Percentiles rank a stretch among this genome's conserved stretches.
phyloP scores from a whole-genome alignment of 2,113 vertebrate species.

The Corythornis cristatus region DNA sequence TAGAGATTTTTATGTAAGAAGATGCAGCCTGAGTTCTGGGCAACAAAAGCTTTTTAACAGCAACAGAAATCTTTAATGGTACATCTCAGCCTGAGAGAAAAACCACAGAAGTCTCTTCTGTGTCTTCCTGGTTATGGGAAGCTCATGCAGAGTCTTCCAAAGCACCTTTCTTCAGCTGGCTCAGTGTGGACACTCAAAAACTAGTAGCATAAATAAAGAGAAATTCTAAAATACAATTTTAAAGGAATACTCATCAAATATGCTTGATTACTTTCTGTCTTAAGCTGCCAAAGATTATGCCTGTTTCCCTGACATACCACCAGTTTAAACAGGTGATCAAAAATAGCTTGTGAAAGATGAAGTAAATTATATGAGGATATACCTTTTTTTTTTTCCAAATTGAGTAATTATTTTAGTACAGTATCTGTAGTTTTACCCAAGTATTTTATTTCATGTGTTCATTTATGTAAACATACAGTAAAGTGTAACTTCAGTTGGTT shows the following conservation, averaged over 20 bases:
- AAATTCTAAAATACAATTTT: neutral
- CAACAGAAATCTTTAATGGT: neutral
- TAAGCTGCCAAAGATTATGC: neutral
- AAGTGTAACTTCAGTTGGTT: neutral
- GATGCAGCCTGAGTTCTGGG: neutral
- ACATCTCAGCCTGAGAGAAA: neutral
- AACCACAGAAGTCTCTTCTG: neutral
- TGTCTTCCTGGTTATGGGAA: neutral
- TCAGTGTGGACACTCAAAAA: neutral
- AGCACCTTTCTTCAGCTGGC: neutral
- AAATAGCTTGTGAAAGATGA: neutral
- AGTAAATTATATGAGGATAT: neutral
- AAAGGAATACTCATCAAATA: neutral
- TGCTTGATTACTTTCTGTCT: neutral
- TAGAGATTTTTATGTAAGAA: neutral
- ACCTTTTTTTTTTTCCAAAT: neutral
- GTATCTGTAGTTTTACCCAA: neutral
- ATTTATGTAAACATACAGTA: neutral
- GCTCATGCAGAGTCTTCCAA: neutral
- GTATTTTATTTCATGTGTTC: neutral
- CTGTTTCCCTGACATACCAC: accelerated
- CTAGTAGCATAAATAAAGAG: neutral
- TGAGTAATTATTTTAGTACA: neutral
- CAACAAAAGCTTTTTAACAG: neutral
- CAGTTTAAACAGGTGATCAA: neutral